Percentiles rank a stretch among this genome's conserved stretches.
phyloP scores from a whole-genome alignment of 2,113 vertebrate genomes.

The Cavia porcellus region DNA sequence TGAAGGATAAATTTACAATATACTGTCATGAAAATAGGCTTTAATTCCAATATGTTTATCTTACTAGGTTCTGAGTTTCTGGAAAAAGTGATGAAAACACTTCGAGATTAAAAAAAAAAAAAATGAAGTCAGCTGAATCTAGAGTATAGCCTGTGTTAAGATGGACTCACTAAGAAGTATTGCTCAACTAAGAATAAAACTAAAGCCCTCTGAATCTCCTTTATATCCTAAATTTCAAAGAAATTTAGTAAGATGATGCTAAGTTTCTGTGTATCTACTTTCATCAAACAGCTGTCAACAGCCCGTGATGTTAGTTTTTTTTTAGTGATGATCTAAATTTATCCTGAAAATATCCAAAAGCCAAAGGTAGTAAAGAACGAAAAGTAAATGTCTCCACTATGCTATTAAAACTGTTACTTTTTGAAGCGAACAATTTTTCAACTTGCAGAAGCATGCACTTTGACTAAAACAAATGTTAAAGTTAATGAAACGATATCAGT shows the following conservation, averaged over 20 bases:
- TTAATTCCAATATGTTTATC: no score
- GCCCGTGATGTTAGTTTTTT: neutral
- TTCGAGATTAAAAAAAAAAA: neutral
- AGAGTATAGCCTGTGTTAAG: neutral
- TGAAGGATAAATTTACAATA: neutral
- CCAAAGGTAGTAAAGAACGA: neutral
- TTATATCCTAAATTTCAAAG: neutral
- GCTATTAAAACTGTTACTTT: neutral
- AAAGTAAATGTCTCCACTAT: neutral
- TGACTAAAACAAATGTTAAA: conserved; percentile 50
- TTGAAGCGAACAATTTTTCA: neutral
- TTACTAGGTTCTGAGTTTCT: neutral
- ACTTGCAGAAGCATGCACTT: neutral
- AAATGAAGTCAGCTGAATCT: neutral
- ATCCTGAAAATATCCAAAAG: neutral
- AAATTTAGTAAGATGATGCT: neutral
- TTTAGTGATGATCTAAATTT: neutral
- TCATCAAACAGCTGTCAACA: neutral
- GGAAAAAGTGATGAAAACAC: neutral
- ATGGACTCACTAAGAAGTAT: neutral
- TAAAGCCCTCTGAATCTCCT: neutral
- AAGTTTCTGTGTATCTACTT: neutral
- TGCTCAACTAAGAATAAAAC: neutral
- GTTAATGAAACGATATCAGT: conserved; percentile 50
- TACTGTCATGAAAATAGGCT: neutral